These are phyloP conservation scores for Arge pagana DNA, from an alignment of 2,888 invertebrate genomes.

Conservation along the genomic window DNA sequence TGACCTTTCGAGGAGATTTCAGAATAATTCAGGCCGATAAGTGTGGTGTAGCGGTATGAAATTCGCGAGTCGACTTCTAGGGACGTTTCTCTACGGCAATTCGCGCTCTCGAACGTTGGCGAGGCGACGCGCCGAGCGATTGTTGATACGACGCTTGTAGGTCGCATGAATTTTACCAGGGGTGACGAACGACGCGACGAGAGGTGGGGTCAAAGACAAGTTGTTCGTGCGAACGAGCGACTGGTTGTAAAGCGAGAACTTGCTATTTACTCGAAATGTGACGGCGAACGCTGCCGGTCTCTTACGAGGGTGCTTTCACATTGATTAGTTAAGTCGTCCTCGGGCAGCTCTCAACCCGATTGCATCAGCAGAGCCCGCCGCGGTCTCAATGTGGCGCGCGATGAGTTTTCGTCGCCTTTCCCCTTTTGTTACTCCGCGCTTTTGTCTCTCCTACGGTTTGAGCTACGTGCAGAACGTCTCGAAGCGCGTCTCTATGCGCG, in stretches of 20 bases:
- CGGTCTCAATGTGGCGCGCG: conserved; percentile 2
- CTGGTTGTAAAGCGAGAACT: conserved; percentile 14
- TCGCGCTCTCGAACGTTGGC: neutral
- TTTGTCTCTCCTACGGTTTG: neutral
- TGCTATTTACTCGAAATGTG: conserved; percentile 9
- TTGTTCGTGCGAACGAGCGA: conserved; percentile 5
- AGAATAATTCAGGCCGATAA: too few relatives aligned
- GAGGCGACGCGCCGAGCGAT: neutral
- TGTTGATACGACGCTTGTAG: neutral
- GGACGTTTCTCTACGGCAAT: neutral
- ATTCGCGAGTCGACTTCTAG: too few relatives aligned
- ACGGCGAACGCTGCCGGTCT: conserved; percentile 7
- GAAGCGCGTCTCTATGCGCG: too few relatives aligned
- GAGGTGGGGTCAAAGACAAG: neutral
- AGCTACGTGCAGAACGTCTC: too few relatives aligned
- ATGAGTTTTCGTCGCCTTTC: conserved; percentile 16
- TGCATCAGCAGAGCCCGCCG: conserved; percentile 5
- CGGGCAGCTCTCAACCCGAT: conserved; percentile 20
- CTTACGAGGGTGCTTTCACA: conserved; percentile 21
- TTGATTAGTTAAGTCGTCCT: conserved; percentile 20
- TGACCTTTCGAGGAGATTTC: too few relatives aligned
- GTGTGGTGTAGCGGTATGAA: too few relatives aligned
- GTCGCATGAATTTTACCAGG: neutral
- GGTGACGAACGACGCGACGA: neutral
- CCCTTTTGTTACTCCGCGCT: neutral